Percentiles rank a stretch among this genome's conserved stretches.
Evolutionary conservation across 2,888 invertebrate genomes (phyloP).

Genomic region (Cerastis rubricosa): DNA sequence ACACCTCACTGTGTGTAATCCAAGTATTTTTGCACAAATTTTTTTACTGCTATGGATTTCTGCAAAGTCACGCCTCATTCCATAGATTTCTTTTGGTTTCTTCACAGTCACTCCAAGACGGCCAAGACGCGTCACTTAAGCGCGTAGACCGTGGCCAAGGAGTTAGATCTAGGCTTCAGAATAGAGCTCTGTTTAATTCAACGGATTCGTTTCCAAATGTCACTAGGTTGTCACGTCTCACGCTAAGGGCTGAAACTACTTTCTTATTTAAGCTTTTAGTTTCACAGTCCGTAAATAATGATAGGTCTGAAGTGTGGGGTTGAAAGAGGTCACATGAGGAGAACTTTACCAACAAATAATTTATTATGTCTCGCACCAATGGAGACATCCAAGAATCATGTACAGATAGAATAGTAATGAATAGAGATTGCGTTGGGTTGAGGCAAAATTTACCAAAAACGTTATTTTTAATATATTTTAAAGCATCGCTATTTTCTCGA

Average conservation of each 20-base stretch:
- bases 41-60: not conserved
- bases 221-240: conserved; percentile 31
- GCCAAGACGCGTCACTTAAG: not conserved
- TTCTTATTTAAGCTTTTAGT: conserved; percentile 46
- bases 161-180: conserved; percentile 11
- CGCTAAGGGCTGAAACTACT: conserved; percentile 25
- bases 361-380: not conserved
- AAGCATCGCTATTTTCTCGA: not conserved
- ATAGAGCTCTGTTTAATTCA: conserved; percentile 35
- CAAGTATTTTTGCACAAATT: not conserved
- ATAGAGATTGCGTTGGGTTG: not conserved
- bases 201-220: conserved; percentile 9
- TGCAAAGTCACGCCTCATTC: not conserved
- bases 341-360: conserved; percentile 33
- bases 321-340: conserved; percentile 12
- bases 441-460: not conserved
- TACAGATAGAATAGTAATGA: not conserved
- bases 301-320: conserved; percentile 19
- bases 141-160: not conserved
- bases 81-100: not conserved
- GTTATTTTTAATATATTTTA: not conserved
- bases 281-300: conserved; percentile 41
- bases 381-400: not conserved
- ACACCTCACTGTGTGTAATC: not conserved
- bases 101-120: not conserved